Evolutionary conservation across 2,797 vertebrate species (phyloP), one percentile per base, ranked within the genome.

Genomic region (Pipistrellus nathusii): DNA sequence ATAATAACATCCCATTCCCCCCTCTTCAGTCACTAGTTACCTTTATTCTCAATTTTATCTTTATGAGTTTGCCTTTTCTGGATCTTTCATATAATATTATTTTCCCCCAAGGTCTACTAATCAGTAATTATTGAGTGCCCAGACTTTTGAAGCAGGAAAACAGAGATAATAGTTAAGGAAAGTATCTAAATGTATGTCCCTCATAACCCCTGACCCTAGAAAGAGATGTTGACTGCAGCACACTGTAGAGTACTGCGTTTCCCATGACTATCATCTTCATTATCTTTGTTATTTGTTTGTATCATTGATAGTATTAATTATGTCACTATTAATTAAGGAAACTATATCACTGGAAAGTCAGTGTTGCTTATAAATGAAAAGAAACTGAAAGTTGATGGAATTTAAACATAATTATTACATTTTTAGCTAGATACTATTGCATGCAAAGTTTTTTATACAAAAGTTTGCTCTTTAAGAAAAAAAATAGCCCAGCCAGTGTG

Each of bases 101-200:
- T 57, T 57, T 10, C 55, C 55, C 55, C 55, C 21, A 57, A 57
- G 55, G 21, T 57, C 23, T 57, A 57, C 21, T 57, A 57, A 23
- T 57, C 21, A 57, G 8, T 57, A 57, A 57, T 57, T 57, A 57
- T 57, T 57, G 55, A 13, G 0, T n/a, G 66, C 20, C 12, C 27
- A 93, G 57, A 55, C 14, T 71, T 85, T 88, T 68, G 69, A 76
- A 88, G 59, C 59, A 76, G 59, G n/a, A 76, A 68, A 68, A 76
- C 38, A 84, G 27, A 78, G 51, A 30, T 69, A 53, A 64, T 44
- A 90, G 46, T 53, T 72, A 89, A 83, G 77, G 82, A 88, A 69
- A 71, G 20, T 93, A 10, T 84, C 13, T 17, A 83, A 77, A 35
- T 72, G 5, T 35, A 32, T 71, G n/a, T 21, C 23, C 7, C 5